These are phyloP conservation scores for Paradoxurus hermaphroditus DNA, from an alignment of 2,113 vertebrate genomes.

Conservation along the genomic window DNA sequence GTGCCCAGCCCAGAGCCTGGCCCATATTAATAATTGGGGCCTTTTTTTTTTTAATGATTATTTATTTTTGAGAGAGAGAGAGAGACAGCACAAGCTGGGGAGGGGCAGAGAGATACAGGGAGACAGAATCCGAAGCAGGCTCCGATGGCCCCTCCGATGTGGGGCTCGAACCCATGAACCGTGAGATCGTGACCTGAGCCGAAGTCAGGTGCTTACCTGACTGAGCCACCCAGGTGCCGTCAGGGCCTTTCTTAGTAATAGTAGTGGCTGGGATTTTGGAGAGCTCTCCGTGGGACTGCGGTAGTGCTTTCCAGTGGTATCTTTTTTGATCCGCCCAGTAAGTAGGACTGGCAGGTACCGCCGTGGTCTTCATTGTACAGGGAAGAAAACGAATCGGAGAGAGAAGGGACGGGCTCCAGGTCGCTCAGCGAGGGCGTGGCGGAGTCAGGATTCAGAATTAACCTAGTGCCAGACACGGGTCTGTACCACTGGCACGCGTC, in stretches of 20 bases:
- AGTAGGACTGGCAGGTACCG: background rate
- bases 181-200: too few relatives aligned
- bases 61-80: too few relatives aligned
- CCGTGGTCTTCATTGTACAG: background rate
- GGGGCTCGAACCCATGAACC: too few relatives aligned
- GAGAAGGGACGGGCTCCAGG: background rate
- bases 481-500: too few relatives aligned
- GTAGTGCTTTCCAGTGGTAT: background rate
- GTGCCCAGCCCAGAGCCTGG: background rate
- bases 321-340: background rate
- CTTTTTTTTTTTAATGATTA: background rate
- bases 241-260: background rate
- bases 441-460: background rate
- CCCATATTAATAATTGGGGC: background rate
- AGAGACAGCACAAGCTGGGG: too few relatives aligned
- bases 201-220: too few relatives aligned
- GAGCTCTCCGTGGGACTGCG: background rate
- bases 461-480: background rate
- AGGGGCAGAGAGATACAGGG: too few relatives aligned
- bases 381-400: background rate
- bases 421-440: background rate
- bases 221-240: too few relatives aligned
- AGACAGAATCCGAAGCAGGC: too few relatives aligned
- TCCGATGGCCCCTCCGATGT: too few relatives aligned
- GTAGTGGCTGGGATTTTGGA: accelerated